These are phyloP conservation scores for Sigmodon hispidus DNA, from an alignment of 2,113 vertebrate genomes.

Conservation along the genomic window DNA sequence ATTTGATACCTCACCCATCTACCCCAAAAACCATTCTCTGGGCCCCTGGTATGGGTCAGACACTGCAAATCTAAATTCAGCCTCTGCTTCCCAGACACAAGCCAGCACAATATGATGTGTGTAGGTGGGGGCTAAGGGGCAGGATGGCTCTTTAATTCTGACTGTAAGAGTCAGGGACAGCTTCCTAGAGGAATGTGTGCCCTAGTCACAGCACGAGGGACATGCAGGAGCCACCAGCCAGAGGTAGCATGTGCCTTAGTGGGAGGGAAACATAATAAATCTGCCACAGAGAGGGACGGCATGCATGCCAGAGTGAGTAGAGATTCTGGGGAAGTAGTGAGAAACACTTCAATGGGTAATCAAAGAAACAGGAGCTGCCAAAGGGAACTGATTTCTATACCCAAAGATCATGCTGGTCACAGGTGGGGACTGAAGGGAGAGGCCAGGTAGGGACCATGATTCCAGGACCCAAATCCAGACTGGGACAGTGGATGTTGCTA, in stretches of 20 bases:
- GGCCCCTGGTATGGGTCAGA: rapidly evolving
- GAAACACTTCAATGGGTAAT: neutral
- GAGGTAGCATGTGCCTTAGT: neutral
- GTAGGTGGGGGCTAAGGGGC: rapidly evolving
- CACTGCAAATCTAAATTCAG: neutral
- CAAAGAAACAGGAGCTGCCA: neutral
- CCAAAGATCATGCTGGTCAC: neutral
- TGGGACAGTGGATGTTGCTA: neutral
- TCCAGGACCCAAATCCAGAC: neutral
- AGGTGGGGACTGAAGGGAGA: neutral
- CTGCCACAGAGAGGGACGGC: neutral
- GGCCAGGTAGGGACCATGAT: neutral
- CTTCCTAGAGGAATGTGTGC: neutral
- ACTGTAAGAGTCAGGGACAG: neutral
- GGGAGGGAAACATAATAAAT: neutral
- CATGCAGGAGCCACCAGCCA: neutral
- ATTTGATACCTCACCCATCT: neutral
- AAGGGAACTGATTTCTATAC: neutral
- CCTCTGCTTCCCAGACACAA: neutral
- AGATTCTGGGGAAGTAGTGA: neutral
- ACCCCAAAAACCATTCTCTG: neutral
- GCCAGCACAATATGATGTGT: neutral
- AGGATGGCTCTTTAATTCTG: neutral
- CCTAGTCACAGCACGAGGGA: neutral
- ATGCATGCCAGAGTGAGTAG: neutral